Base-by-base conservation (phyloP, 2,888 invertebrate genomes). In the Poecilobothrus nobilitatus region DNA sequence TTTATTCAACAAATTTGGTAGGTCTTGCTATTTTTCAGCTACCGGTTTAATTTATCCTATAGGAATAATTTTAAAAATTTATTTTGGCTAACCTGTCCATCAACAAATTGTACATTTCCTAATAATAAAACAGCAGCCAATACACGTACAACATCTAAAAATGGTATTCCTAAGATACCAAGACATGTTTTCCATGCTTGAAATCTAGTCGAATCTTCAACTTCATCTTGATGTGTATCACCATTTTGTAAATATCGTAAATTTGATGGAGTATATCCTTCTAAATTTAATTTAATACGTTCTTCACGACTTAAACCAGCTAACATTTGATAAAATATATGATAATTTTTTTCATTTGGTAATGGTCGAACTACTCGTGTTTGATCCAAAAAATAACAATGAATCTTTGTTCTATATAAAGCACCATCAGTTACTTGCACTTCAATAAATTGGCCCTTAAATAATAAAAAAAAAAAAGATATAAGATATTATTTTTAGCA, bases 371-470 rank as follows among this genome's bases (percentile, higher is more conserved):
- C 94, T 68, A 96, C 95, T 71, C 96, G 88, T 67, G 93, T 94
- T 84, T 96, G 94, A 80, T 97, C 96, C 78, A 96, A 85, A 82
- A 96, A 95, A 82, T 95, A 95, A 82, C 95, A 95, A 82, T 96
- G 95, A 77, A 97, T 95, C 85, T 95, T 96, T 63, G 96, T 95
- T 78, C 95, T 88, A 83, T 95, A 95, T 68, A 97, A 85, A 67
- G 95, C 94, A 73, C 95, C 95, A 81, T 96, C 95, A 64, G 95
- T 94, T 74, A 97, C 94, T 84, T 95, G 95, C 73, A 95, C 95
- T 84, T 97, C 96, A 77, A 96, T 94, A 81, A 95, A 96, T 83
- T 95, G 94, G 21, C 96, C 95, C 94, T 94, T 81, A 70, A 82
- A 81, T 70, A 72, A 68, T 71, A 70, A 70, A 66, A n/a, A n/a